Base-by-base conservation (phyloP, 2,797 vertebrate species). In the Dallia pectoralis region DNA sequence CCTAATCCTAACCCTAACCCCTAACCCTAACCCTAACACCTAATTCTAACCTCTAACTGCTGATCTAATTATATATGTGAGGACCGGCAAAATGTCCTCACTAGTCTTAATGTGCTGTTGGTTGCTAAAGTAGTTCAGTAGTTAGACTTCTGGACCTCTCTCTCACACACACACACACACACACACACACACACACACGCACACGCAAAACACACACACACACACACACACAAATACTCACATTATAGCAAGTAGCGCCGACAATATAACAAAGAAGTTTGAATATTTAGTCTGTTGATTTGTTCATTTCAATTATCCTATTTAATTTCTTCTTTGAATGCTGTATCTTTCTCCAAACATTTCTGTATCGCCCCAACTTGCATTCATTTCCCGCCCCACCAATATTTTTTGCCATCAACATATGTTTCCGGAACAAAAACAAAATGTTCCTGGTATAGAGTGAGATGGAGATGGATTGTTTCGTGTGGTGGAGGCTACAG, bases 171-270 rank as follows among this genome's bases (percentile, higher is more conserved):
- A 69, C 62, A 73, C 61, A 63, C 63, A 59, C n/a, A 18, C 51
- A 62, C 44, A 61, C 51, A 75, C 47, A 73, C 53, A 71, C 70
- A 73, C 71, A 73, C 62, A 68, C 71, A 47, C 22, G 68, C 63
- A 63, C 63, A 47, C 59, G 61, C 75, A 66, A 65, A 68, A 48
- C 30, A 68, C 69, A 65, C 40, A 56, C 63, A 56, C 44, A 74
- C 49, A 48, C 47, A 16, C 74, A 61, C 44, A 70, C 56, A 70
- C n/a, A 36, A 27, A 7, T 7, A 36, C 16, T 4, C 18, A 18
- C 48, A 51, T 18, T 51, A 4, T 51, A 51, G 4, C 48, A 16
- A 15, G 18, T 18, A 51, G 18, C 19, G 4, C 16, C 15, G 33
- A 51, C 16, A 51, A 19, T 19, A 19, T 18, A 51, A 65, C 53